Evolutionary conservation across 30 jellyfish, hydroid and myxozoan genomes (phyloP).

Genomic region (Chironex yamaguchii): DNA sequence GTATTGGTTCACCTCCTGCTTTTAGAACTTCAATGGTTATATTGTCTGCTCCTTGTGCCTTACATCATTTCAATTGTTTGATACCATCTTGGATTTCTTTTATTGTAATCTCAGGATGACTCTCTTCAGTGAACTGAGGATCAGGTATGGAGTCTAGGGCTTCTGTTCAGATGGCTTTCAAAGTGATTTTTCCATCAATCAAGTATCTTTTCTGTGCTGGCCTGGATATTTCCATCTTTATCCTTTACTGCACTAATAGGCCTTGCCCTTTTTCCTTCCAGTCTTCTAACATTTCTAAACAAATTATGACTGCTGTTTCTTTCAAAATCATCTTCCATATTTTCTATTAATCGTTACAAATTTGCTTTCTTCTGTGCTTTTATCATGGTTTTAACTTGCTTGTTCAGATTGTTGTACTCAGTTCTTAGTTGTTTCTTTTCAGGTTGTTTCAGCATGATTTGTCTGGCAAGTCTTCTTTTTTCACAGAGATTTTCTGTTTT

Average conservation of each 20-base stretch:
- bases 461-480: constrained; percentile 17
- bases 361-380: not conserved
- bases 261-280: constrained; percentile 16
- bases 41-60: constrained; percentile 30
- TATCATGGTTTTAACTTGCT: not conserved
- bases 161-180: constrained; percentile 38
- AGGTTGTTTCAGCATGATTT: constrained; percentile 23
- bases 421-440: not conserved
- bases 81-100: not conserved
- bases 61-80: not conserved
- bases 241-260: constrained; percentile 1
- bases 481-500: constrained; percentile 6
- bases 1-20: constrained; percentile 39
- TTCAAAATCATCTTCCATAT: constrained; percentile 32
- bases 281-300: constrained; percentile 19
- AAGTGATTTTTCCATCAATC: constrained; percentile 26
- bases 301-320: constrained; percentile 26
- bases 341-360: too few species aligned
- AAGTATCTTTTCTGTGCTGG: constrained; percentile 2
- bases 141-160: constrained; percentile 12
- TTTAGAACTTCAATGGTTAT: constrained; percentile 33
- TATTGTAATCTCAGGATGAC: not conserved
- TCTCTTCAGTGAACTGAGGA: not conserved
- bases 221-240: constrained; percentile 7
- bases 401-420: constrained; percentile 21